These are phyloP conservation scores for Ia io DNA, from an alignment of 2,113 vertebrate genomes.

Conservation along the genomic window DNA sequence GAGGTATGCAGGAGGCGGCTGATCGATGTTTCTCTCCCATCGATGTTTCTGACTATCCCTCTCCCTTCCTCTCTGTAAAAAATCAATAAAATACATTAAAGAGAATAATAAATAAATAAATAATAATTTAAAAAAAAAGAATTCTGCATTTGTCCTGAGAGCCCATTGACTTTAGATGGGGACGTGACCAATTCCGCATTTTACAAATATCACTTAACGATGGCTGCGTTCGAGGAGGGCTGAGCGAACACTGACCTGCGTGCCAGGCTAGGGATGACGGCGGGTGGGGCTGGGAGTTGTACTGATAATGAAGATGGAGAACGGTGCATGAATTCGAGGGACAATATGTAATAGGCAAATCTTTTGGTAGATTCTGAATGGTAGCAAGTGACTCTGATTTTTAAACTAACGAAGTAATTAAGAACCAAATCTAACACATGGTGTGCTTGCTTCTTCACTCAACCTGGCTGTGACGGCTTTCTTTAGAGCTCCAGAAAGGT, in stretches of 20 bases:
- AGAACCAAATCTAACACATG: background rate
- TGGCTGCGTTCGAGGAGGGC: background rate
- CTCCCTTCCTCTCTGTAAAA: too few species aligned
- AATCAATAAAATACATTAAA: too few species aligned
- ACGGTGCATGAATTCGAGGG: background rate
- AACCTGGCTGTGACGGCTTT: background rate
- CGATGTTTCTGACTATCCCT: too few species aligned
- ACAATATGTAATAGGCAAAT: background rate
- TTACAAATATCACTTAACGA: background rate
- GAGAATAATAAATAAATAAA: too few species aligned
- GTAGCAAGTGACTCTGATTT: background rate
- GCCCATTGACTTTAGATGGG: background rate
- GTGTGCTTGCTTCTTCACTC: background rate
- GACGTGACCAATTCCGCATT: background rate
- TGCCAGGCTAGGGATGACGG: background rate
- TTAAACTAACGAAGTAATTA: background rate
- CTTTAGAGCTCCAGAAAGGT: background rate
- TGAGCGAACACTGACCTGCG: background rate
- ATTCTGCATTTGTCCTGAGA: background rate
- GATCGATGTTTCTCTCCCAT: too few species aligned
- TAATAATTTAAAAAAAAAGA: too few species aligned
- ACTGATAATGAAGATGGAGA: background rate
- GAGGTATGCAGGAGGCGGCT: too few species aligned
- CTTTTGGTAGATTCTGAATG: background rate
- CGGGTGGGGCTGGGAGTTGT: background rate